Conservation (phyloP, 2,797 vertebrate species). For the Siniperca obscura region DNA sequence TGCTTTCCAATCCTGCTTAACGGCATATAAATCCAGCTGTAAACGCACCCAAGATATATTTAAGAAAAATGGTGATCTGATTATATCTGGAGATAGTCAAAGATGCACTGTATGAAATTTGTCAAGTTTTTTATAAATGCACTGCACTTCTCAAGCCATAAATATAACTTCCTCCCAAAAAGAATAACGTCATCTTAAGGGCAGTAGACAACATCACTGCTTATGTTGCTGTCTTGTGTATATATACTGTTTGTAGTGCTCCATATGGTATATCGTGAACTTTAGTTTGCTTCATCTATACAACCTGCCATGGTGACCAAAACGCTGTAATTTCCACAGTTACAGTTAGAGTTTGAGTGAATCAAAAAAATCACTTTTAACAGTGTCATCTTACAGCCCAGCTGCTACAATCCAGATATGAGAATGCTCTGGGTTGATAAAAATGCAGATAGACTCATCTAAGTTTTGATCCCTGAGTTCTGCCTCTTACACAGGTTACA, state of each 20-base stretch:
- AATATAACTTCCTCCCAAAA: slow-evolving; percentile 1
- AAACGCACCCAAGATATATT: slow-evolving; percentile 16
- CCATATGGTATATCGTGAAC: background rate
- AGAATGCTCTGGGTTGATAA: slow-evolving; percentile 17
- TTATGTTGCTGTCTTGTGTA: background rate
- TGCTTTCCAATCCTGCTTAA: slow-evolving; percentile 28
- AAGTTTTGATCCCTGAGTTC: slow-evolving; percentile 15
- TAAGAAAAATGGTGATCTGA: slow-evolving; percentile 15
- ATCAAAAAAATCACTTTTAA: slow-evolving; percentile 44
- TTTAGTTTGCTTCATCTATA: background rate
- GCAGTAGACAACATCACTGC: background rate
- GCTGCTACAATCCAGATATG: slow-evolving; percentile 13
- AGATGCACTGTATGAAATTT: background rate
- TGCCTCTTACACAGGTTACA: slow-evolving; percentile 13
- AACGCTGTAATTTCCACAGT: slow-evolving; percentile 3
- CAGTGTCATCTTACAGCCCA: slow-evolving; percentile 4
- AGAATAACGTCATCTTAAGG: background rate
- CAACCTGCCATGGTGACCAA: background rate
- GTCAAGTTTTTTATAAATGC: background rate
- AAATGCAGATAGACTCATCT: slow-evolving; percentile 26
- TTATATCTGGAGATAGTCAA: slow-evolving; percentile 8
- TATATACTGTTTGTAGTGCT: background rate
- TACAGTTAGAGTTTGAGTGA: slow-evolving; percentile 13
- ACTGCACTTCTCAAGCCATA: background rate
- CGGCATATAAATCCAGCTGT: slow-evolving; percentile 22